phyloP scores from a whole-genome alignment of 2,888 invertebrate species.

The Pristionchus fissidentatus region DNA sequence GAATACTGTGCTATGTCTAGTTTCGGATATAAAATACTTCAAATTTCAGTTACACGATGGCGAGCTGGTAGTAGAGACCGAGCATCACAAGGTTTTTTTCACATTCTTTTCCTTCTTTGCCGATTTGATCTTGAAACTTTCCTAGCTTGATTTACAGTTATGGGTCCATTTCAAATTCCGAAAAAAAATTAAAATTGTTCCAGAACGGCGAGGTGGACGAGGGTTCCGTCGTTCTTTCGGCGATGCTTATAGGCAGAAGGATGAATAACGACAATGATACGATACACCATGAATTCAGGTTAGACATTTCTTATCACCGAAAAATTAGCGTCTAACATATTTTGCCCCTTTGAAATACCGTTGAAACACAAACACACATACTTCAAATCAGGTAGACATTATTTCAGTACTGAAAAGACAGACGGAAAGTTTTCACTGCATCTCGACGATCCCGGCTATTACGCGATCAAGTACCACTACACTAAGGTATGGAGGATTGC shows the following conservation, averaged over 20 bases:
- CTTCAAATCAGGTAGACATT: not conserved
- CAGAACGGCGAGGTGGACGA: slow-evolving; percentile 50
- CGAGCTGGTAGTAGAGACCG: slow-evolving; percentile 60
- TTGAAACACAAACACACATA: not conserved
- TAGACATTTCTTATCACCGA: not conserved
- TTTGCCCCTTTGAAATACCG: not conserved
- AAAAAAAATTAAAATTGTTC: not conserved
- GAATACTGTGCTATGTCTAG: no score
- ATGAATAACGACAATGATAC: not conserved
- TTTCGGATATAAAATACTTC: not conserved
- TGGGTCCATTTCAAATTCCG: not conserved
- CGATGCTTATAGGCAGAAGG: slow-evolving; percentile 52
- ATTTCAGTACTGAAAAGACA: slow-evolving; percentile 63
- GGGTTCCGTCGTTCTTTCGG: slow-evolving; percentile 56
- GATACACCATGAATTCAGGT: not conserved
- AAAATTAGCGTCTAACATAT: not conserved
- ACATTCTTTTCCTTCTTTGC: no score
- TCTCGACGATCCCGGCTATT: slow-evolving; percentile 66
- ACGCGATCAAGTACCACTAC: slow-evolving; percentile 72
- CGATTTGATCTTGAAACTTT: not conserved
- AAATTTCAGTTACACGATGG: slow-evolving; percentile 39
- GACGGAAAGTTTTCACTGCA: slow-evolving; percentile 65
- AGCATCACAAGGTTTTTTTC: slow-evolving; percentile 46
- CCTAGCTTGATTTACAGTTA: no score
- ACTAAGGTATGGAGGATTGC: slow-evolving; percentile 55